Evolutionary conservation across 1,140 invertebrate species (phyloP).

Genomic region (Globodera rostochiensis): DNA sequence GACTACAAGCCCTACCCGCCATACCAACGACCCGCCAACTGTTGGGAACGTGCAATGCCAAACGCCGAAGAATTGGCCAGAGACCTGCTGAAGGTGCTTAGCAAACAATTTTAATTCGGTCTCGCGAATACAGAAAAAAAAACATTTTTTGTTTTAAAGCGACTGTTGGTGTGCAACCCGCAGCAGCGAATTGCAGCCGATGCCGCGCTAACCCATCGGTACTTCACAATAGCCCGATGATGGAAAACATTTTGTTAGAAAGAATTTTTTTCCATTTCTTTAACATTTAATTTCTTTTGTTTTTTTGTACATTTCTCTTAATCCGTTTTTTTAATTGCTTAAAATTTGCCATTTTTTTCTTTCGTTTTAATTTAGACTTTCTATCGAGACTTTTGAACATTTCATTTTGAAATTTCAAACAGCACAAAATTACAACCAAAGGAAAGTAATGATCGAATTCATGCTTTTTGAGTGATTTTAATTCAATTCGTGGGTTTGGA

Average conservation of each 20-base stretch:
- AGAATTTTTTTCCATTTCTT: too few relatives aligned
- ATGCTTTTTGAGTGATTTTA: too few relatives aligned
- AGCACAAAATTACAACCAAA: too few relatives aligned
- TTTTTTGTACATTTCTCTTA: too few relatives aligned
- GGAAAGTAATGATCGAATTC: too few relatives aligned
- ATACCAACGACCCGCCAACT: conserved; percentile 34
- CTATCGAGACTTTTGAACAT: too few relatives aligned
- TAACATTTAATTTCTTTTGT: too few relatives aligned
- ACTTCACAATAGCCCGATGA: conserved; percentile 73
- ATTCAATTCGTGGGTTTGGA: too few relatives aligned
- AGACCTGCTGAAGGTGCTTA: conserved; percentile 11
- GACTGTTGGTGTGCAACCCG: conserved; percentile 92
- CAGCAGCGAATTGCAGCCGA: conserved; percentile 87
- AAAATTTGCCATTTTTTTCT: neutral
- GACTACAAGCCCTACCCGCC: conserved; percentile 79
- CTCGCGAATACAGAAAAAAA: neutral
- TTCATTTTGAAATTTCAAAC: too few relatives aligned
- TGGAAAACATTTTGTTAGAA: neutral
- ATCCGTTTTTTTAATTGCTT: too few relatives aligned
- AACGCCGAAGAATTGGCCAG: conserved; percentile 74
- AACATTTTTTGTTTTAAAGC: conserved; percentile 70
- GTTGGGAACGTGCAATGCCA: conserved; percentile 76
- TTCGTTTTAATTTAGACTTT: too few relatives aligned
- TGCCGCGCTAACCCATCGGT: conserved; percentile 90
- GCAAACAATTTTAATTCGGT: conserved; percentile 43